Evolutionary conservation across 2,797 vertebrate species (phyloP), one percentile per base, ranked within the genome.

Genomic region (Meriones psammophilus): DNA sequence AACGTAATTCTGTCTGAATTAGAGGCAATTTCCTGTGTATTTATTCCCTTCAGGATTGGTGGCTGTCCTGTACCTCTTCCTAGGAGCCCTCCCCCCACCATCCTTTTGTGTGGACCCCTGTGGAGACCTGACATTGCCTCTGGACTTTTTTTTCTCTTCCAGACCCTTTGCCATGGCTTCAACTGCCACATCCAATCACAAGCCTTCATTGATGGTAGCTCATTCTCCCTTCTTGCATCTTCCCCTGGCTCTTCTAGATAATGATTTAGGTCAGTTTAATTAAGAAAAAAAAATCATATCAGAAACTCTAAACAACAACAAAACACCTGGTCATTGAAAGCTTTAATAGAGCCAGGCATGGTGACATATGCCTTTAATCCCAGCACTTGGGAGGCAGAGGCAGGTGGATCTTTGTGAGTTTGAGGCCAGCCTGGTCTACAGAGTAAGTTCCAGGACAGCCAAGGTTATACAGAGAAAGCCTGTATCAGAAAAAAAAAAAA

Each of bases 171-270:
- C 24, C 58, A 42, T 26, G 91, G 58, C 22, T 92, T 91, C 79
- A 36, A 17, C 54, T 66, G 46, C 10, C 24, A 8, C 13, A 62
- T n/a, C 83, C 84, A 60, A 17, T 20, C 78, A 22, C 76, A 78
- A 88, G 2, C 79, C 30, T 91, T 81, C 46, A 46, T 73, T 13
- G 64, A 54, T 73, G 60, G 39, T 18, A 56, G 56, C 8, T 22
- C 22, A 62, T 13, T 3, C n/a, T 64, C 22, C 14, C 58, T 39
- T 17, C 28, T 30, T 28, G 9, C 36, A 30, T 1, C 33, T 87
- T 92, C 87, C 66, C 79, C 88, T 94, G 68, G 26, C 50, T 93
- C 92, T 91, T 81, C 64, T 58, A 84, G 22, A 64, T 36, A 93
- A 71, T 89, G 30, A 33, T 73, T 91, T 71, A 30, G 58, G n/a